Evolutionary conservation across 2,797 vertebrate species (phyloP).

Genomic region (Acanthurus lineatus): DNA sequence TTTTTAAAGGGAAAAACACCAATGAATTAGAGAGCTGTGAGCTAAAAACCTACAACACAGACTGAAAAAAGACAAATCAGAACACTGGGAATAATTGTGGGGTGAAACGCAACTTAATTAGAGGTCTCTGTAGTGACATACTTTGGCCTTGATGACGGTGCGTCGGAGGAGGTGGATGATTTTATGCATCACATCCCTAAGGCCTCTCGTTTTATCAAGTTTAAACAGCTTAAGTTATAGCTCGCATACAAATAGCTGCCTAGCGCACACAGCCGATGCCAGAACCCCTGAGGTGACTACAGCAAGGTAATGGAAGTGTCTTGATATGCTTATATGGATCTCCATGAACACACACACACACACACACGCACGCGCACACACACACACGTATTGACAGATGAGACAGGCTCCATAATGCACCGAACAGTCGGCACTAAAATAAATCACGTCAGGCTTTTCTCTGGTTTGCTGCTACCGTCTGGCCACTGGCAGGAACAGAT

Average conservation of each 20-base stretch:
- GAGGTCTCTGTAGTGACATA: constrained; percentile 51
- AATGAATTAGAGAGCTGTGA: neutral
- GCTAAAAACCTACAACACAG: neutral
- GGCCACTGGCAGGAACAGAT: constrained; percentile 53
- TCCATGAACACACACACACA: constrained; percentile 20
- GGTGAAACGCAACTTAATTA: constrained; percentile 46
- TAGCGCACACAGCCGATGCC: constrained; percentile 6
- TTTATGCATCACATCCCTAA: constrained; percentile 56
- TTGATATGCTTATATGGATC: constrained; percentile 49
- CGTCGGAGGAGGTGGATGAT: constrained; percentile 47
- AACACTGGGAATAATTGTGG: constrained; percentile 38
- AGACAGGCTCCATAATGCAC: constrained; percentile 40
- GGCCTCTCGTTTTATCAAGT: constrained; percentile 59
- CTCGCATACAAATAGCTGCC: constrained; percentile 59
- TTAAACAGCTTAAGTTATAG: constrained; percentile 67
- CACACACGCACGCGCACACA: constrained; percentile 14
- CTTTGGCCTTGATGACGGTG: constrained; percentile 33
- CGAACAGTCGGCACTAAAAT: constrained; percentile 20
- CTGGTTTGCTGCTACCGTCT: constrained; percentile 42
- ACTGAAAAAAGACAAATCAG: neutral
- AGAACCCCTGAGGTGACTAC: constrained; percentile 47
- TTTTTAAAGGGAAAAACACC: neutral
- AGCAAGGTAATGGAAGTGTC: constrained; percentile 52
- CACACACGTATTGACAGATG: constrained; percentile 24
- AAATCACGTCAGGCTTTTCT: constrained; percentile 55